phyloP scores from a whole-genome alignment of 1,140 invertebrate species.

The Agrilus planipennis region DNA sequence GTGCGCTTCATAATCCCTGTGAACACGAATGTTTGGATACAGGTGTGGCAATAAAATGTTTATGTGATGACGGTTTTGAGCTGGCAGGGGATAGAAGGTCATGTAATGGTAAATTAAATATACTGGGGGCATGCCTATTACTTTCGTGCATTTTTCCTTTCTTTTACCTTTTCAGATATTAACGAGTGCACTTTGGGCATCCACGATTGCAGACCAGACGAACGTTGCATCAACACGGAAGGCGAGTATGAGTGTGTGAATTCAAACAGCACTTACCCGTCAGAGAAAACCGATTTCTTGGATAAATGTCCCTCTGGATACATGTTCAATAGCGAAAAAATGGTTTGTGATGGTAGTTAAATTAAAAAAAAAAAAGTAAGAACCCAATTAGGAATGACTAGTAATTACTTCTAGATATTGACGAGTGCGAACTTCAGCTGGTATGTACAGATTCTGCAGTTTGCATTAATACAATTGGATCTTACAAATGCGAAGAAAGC shows the following conservation, averaged over 20 bases:
- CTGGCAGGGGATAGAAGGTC: constrained; percentile 53
- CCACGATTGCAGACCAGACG: constrained; percentile 39
- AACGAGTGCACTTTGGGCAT: constrained; percentile 58
- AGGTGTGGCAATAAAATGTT: constrained; percentile 46
- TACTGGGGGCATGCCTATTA: constrained; percentile 3
- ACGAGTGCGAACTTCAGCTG: constrained; percentile 45
- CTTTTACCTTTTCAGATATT: constrained; percentile 22
- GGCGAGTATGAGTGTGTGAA: constrained; percentile 25
- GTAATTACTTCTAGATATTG: constrained; percentile 42
- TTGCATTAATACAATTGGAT: constrained; percentile 56
- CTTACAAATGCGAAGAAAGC: constrained; percentile 47
- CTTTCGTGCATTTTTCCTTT: not conserved
- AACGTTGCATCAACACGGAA: constrained; percentile 28
- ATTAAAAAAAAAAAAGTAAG: not conserved
- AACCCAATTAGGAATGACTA: not conserved
- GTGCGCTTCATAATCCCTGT: constrained; percentile 49
- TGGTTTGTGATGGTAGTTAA: constrained; percentile 55
- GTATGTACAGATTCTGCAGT: constrained; percentile 40
- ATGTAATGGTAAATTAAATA: constrained; percentile 37
- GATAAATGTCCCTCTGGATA: constrained; percentile 49
- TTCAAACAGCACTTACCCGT: constrained; percentile 9
- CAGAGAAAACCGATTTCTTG: constrained; percentile 14
- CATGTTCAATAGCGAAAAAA: constrained; percentile 42
- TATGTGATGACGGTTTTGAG: constrained; percentile 55
- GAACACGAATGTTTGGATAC: constrained; percentile 53